Conservation (phyloP, 2,113 vertebrate genomes). For the Corydoras maculifer region DNA sequence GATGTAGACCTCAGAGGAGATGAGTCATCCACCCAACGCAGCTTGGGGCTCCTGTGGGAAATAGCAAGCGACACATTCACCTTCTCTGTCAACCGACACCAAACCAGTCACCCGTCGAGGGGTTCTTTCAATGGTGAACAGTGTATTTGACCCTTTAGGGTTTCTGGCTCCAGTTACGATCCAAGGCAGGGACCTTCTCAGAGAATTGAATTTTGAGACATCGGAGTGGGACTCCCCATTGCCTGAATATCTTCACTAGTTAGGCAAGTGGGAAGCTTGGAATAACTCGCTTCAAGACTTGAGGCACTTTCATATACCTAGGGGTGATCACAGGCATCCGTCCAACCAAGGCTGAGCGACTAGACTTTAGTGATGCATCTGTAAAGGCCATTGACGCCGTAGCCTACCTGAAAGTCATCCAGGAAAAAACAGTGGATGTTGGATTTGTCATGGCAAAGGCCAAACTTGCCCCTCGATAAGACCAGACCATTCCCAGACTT, state of each 20-base stretch:
- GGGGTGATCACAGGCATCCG: not conserved
- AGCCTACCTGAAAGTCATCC: not conserved
- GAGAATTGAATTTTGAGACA: not conserved
- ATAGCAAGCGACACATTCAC: constrained; percentile 26
- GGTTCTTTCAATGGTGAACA: constrained; percentile 22
- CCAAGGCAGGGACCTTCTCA: constrained; percentile 4
- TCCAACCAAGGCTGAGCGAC: not conserved
- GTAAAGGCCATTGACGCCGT: not conserved
- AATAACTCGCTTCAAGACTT: not conserved
- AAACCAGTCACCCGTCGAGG: constrained; percentile 24
- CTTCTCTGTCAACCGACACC: not conserved
- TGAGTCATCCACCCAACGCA: not conserved
- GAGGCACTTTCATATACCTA: not conserved
- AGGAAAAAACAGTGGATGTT: not conserved
- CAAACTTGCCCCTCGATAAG: not conserved
- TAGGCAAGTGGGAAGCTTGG: not conserved
- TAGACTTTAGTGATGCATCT: not conserved
- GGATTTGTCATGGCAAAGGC: constrained; percentile 2
- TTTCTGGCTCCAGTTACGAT: constrained; percentile 19
- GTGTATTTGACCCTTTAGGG: constrained; percentile 20
- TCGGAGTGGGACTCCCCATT: constrained; percentile 7
- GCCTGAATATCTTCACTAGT: not conserved
- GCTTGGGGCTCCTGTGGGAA: constrained; percentile 17
- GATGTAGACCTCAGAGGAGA: not conserved
- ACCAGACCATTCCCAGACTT: not conserved